phyloP scores from a whole-genome alignment of 2,797 vertebrate species.

The Melanotaenia pygmaea region DNA sequence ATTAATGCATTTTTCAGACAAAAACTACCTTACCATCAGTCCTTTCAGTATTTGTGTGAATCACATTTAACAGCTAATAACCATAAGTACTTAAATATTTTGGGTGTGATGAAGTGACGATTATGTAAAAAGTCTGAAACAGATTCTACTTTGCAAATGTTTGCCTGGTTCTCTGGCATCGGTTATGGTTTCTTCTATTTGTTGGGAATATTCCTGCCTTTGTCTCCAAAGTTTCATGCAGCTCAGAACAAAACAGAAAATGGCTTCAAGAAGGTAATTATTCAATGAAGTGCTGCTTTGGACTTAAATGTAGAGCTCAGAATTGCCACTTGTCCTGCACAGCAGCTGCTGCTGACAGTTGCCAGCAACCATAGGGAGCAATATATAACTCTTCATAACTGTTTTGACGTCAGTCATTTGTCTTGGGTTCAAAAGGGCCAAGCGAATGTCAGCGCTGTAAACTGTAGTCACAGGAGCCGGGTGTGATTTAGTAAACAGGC shows the following conservation, averaged over 20 bases:
- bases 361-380: constrained; percentile 25
- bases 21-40: not conserved
- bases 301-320: constrained; percentile 16
- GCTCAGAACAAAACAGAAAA: constrained; percentile 1
- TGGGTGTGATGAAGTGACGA: not conserved
- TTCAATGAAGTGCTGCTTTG: constrained; percentile 21
- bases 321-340: constrained; percentile 22
- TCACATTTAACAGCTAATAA: not conserved
- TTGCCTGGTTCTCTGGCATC: not conserved
- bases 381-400: constrained; percentile 47
- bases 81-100: not conserved
- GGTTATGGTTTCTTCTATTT: not conserved
- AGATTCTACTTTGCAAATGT: not conserved
- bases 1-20: not conserved
- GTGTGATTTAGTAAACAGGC: constrained; percentile 19
- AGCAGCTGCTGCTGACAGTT: constrained; percentile 43
- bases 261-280: constrained; percentile 13
- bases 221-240: not conserved
- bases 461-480: constrained; percentile 22
- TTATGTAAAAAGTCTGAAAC: not conserved
- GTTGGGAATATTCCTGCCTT: not conserved
- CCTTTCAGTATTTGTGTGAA: not conserved
- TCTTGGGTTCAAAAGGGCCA: constrained; percentile 25
- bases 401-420: constrained; percentile 49
- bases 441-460: constrained; percentile 37